Percentiles rank a stretch among this genome's conserved stretches.
Conservation (phyloP, 2,113 vertebrate genomes). For the Phalacrocorax pelagicus region DNA sequence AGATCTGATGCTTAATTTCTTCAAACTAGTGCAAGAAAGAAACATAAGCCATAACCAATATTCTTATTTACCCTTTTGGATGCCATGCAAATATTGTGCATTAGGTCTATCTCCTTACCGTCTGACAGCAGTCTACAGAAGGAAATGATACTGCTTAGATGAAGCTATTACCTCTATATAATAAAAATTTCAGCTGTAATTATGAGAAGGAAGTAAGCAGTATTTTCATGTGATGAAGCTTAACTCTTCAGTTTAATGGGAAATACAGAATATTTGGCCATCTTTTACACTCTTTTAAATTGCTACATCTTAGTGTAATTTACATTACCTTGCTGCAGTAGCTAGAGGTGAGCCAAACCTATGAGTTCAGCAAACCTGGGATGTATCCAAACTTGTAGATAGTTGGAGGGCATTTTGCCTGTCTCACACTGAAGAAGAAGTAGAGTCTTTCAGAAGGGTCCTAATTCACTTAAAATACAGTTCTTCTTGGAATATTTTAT, state of each 20-base stretch:
- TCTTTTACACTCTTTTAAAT: neutral
- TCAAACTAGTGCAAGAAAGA: neutral
- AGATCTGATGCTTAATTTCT: neutral
- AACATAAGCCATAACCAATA: neutral
- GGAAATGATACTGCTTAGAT: neutral
- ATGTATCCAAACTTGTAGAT: neutral
- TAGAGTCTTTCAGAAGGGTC: neutral
- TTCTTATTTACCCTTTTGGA: neutral
- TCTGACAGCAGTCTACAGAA: neutral
- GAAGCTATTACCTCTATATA: neutral
- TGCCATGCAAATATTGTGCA: neutral
- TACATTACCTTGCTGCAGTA: neutral
- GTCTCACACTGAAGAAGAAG: neutral
- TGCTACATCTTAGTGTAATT: neutral
- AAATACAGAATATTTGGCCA: neutral
- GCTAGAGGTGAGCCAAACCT: neutral
- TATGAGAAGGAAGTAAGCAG: neutral
- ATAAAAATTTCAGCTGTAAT: neutral
- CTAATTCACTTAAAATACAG: neutral
- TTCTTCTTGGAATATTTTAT: neutral
- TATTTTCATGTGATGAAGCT: neutral
- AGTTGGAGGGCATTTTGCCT: neutral
- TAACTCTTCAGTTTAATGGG: neutral
- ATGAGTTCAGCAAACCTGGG: neutral
- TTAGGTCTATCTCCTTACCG: neutral